Evolutionary conservation across 2,888 invertebrate species (phyloP).

Genomic region (Leuctra nigra): DNA sequence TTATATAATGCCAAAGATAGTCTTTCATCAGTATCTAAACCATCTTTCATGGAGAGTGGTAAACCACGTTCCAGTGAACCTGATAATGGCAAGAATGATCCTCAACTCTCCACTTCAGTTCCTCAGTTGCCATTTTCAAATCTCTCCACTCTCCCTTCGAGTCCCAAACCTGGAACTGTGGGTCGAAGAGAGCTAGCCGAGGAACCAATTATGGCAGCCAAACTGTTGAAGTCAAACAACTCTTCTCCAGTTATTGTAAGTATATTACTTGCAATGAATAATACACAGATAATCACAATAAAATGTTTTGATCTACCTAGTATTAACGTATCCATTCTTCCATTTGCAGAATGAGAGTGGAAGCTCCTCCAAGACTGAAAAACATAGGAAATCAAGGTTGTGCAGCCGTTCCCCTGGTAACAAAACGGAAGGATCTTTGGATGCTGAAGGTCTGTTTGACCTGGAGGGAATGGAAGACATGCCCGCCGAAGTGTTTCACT

Average conservation of each 20-base stretch:
- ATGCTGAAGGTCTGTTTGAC: conserved; percentile 68
- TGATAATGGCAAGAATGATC: not conserved
- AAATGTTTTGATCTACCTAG: not conserved
- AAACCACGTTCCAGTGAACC: not conserved
- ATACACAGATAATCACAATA: not conserved
- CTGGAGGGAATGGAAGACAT: conserved; percentile 63
- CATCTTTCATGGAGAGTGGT: not conserved
- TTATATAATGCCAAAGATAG: conserved; percentile 35
- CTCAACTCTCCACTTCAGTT: not conserved
- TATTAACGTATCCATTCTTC: not conserved
- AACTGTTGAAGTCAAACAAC: not conserved
- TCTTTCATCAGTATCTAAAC: not conserved
- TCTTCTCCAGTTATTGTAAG: conserved; percentile 1
- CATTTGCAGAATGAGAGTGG: not conserved
- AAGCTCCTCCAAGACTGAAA: conserved; percentile 19
- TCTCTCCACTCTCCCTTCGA: not conserved
- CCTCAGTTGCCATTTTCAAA: conserved; percentile 1
- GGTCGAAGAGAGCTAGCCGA: not conserved
- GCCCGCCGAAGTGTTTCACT: conserved; percentile 33
- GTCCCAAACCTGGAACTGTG: not conserved
- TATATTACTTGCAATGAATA: too few relatives aligned
- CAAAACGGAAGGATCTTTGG: conserved; percentile 37
- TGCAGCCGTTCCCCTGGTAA: conserved; percentile 9
- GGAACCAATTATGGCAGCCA: not conserved
- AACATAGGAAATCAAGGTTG: conserved; percentile 18